Conservation (phyloP, 2,113 vertebrate genomes). For the Odocoileus virginianus region DNA sequence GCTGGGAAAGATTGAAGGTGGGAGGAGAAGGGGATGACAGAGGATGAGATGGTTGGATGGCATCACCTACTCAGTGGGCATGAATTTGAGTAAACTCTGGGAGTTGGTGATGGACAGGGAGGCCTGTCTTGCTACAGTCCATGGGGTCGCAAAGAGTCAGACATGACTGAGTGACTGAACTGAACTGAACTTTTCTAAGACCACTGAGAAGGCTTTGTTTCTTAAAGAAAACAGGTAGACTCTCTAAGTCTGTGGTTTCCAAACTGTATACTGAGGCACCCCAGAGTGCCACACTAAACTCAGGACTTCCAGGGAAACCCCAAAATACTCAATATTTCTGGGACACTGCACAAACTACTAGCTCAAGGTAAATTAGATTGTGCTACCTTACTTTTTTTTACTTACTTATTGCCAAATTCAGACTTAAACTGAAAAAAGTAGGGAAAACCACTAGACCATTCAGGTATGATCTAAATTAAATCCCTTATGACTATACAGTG, state of each 20-base stretch:
- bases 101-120: neutral
- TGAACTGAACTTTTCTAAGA: neutral
- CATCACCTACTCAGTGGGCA: neutral
- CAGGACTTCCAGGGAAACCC: neutral
- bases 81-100: neutral
- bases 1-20: neutral
- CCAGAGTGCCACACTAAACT: neutral
- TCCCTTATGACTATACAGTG: no score
- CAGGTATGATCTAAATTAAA: no score
- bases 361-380: neutral
- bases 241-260: neutral
- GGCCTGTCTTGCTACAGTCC: neutral
- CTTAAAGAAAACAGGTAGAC: neutral
- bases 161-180: neutral
- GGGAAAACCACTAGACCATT: no score
- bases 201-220: neutral
- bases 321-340: neutral
- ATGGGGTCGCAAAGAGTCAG: neutral
- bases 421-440: no score
- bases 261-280: neutral
- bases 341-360: neutral
- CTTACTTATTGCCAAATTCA: no score
- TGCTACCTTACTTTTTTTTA: neutral
- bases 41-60: neutral
- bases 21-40: neutral